Percentiles rank a stretch among this genome's conserved stretches.
Conservation (phyloP, 2,113 vertebrate species). For the Psittacus erithacus region DNA sequence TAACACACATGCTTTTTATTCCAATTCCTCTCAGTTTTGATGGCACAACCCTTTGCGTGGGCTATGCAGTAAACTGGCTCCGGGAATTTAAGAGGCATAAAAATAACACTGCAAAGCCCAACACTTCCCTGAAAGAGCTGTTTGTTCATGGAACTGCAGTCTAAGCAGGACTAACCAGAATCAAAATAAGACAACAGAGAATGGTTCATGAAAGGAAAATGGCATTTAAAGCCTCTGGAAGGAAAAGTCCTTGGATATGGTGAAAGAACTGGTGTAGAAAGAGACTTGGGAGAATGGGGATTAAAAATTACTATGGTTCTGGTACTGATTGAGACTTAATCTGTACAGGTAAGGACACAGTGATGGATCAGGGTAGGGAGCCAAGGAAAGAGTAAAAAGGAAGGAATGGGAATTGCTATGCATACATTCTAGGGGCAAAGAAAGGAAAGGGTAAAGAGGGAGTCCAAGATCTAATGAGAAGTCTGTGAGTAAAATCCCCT, state of each 20-base stretch:
- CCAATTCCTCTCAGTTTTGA: fast-evolving
- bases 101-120: background rate
- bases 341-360: background rate
- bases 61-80: background rate
- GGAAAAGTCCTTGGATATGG: background rate
- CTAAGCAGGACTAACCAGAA: background rate
- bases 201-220: background rate
- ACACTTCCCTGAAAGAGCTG: background rate
- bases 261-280: background rate
- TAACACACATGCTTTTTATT: background rate
- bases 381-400: background rate
- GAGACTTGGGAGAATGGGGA: background rate
- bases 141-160: background rate
- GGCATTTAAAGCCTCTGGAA: background rate
- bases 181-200: background rate
- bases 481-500: background rate
- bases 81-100: background rate
- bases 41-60: background rate
- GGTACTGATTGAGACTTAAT: background rate
- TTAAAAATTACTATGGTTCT: background rate
- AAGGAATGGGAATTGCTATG: background rate
- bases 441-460: background rate
- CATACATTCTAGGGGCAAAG: background rate
- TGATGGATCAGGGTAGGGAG: background rate
- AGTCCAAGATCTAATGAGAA: background rate